A percentile compares a stretch with the other conserved stretches of the same genome.
Evolutionary conservation across 2,797 vertebrate species (phyloP).

Genomic region (Parambassis ranga): DNA sequence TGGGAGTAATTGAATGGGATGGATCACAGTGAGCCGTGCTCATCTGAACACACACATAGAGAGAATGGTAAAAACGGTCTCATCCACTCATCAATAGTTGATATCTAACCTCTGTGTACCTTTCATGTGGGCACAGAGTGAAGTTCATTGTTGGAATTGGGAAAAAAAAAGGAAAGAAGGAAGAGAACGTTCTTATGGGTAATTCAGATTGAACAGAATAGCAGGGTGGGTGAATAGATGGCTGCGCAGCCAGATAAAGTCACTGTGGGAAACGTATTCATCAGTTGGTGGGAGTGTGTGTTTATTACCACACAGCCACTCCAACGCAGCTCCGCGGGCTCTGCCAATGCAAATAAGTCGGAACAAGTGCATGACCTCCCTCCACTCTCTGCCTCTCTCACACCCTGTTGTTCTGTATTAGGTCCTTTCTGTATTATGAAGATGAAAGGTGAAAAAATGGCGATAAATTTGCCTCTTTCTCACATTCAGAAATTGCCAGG

Average conservation of each 20-base stretch:
- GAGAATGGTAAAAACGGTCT: slow-evolving; percentile 10
- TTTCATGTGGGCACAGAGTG: slow-evolving; percentile 5
- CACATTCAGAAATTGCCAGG: background rate
- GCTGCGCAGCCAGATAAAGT: slow-evolving; percentile 1
- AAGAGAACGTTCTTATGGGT: slow-evolving; percentile 9
- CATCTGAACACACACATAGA: slow-evolving; percentile 4
- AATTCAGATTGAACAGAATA: slow-evolving; percentile 18
- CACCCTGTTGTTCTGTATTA: background rate
- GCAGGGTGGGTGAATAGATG: background rate
- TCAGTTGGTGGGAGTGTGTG: background rate
- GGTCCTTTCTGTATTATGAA: background rate
- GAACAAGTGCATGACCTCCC: background rate
- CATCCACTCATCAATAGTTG: slow-evolving; percentile 13
- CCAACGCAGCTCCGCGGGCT: background rate
- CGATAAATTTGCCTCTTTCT: background rate
- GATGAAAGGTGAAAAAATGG: background rate
- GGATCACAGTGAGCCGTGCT: slow-evolving; percentile 29
- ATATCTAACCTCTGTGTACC: slow-evolving; percentile 5
- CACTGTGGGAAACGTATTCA: slow-evolving; percentile 7
- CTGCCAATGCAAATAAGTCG: background rate
- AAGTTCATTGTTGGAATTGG: slow-evolving; percentile 1
- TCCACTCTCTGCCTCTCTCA: background rate
- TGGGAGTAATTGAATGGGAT: slow-evolving; percentile 62
- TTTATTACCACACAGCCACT: background rate
- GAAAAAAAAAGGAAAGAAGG: background rate